A percentile compares a stretch with the other conserved stretches of the same genome.
Evolutionary conservation across 2,888 invertebrate species (phyloP).

Genomic region (Silvanus unidentatus): DNA sequence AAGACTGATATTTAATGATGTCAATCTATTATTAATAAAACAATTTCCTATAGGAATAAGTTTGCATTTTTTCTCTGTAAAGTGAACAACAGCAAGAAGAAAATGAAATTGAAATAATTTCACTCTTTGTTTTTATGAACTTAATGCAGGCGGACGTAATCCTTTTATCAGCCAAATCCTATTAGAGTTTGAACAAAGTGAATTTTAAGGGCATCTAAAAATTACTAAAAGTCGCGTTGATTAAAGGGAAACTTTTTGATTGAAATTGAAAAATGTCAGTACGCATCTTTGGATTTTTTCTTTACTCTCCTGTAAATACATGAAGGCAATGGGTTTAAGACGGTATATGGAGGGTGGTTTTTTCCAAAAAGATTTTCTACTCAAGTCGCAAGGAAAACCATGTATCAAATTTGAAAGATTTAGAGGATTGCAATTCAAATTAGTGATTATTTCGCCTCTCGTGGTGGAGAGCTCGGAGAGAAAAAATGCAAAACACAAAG

Average conservation of each 20-base stretch:
- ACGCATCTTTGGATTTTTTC: conserved; percentile 16
- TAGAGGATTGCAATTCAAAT: conserved; percentile 44
- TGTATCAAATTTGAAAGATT: conserved; percentile 44
- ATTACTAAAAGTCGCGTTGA: conserved; percentile 28
- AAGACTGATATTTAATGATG: conserved; percentile 2
- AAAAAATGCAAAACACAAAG: conserved; percentile 33
- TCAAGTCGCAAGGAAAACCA: conserved; percentile 18
- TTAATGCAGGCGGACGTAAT: conserved; percentile 27
- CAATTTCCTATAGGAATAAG: too few species aligned
- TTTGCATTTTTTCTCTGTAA: too few species aligned
- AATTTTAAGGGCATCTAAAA: conserved; percentile 36
- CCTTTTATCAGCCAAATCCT: conserved; percentile 32
- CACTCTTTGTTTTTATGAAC: conserved; percentile 24
- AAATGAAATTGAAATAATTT: conserved; percentile 16
- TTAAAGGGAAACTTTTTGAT: conserved; percentile 36
- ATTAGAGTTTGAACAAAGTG: conserved; percentile 32
- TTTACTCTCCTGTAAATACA: conserved; percentile 1
- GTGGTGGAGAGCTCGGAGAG: conserved; percentile 13
- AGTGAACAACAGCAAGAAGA: too few species aligned
- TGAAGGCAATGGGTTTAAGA: conserved; percentile 1
- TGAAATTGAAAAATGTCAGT: conserved; percentile 23
- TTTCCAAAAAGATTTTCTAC: background rate
- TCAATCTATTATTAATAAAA: too few species aligned
- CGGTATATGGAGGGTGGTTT: conserved; percentile 9
- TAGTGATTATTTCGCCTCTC: conserved; percentile 38